These are phyloP conservation scores for Rhinogobio ventralis DNA, from an alignment of 2,797 vertebrate genomes.

Conservation along the genomic window DNA sequence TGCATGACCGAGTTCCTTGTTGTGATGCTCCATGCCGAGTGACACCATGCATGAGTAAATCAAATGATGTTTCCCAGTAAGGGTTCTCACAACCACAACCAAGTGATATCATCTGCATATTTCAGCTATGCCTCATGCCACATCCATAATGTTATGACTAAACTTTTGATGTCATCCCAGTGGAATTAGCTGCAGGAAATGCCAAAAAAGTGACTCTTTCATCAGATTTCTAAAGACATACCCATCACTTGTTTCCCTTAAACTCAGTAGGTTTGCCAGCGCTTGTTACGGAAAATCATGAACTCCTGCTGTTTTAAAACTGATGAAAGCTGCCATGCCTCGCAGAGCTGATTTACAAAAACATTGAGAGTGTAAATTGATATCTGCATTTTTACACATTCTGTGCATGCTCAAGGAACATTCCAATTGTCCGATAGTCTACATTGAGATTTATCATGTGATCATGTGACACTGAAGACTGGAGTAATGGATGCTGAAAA, in stretches of 20 bases:
- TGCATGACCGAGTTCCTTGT: constrained; percentile 72
- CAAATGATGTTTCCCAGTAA: constrained; percentile 75
- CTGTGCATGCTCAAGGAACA: background rate
- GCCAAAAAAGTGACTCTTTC: constrained; percentile 64
- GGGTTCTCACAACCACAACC: constrained; percentile 74
- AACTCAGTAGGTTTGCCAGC: constrained; percentile 68
- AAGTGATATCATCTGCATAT: constrained; percentile 79
- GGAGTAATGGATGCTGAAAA: background rate
- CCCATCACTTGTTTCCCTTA: constrained; percentile 64
- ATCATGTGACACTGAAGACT: background rate
- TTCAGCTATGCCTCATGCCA: constrained; percentile 77
- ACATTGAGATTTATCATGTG: no score
- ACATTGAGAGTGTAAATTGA: constrained; percentile 8
- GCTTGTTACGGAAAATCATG: constrained; percentile 65
- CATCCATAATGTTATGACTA: constrained; percentile 56
- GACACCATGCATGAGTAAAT: constrained; percentile 76
- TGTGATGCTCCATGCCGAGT: constrained; percentile 73
- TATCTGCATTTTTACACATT: constrained; percentile 16
- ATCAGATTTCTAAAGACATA: constrained; percentile 58
- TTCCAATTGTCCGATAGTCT: background rate
- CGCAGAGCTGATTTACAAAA: constrained; percentile 41
- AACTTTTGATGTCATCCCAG: constrained; percentile 69
- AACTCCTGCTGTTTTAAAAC: constrained; percentile 71
- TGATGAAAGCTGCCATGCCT: constrained; percentile 55
- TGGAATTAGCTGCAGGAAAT: constrained; percentile 66